Conservation (phyloP, 1,140 invertebrate species). For the Drosophila kurseongensis region DNA sequence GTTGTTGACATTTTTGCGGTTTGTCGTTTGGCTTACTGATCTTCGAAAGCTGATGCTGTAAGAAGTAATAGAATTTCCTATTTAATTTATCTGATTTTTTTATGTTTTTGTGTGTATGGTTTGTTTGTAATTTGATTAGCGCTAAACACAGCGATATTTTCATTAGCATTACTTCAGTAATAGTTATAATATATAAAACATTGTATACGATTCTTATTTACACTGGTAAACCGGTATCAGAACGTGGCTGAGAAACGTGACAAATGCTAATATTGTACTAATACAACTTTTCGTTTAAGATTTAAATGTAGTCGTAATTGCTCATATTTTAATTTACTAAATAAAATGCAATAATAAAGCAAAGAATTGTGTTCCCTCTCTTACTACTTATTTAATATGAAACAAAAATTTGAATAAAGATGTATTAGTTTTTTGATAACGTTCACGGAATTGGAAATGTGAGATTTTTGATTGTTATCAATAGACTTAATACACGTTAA, state of each 20-base stretch:
- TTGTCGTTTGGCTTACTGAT: conserved; percentile 9
- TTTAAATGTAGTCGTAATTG: not conserved
- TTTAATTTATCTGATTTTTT: conserved; percentile 17
- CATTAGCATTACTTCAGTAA: conserved; percentile 25
- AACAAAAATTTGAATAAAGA: too few species aligned
- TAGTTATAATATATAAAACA: conserved; percentile 30
- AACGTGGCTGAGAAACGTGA: conserved; percentile 43
- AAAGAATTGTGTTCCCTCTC: too few species aligned
- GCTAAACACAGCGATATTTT: conserved; percentile 6
- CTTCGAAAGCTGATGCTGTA: conserved; percentile 25
- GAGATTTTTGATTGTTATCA: too few species aligned
- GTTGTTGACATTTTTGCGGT: conserved; percentile 52
- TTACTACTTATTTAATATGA: too few species aligned
- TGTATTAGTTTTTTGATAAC: too few species aligned
- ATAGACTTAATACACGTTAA: too few species aligned
- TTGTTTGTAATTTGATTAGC: conserved; percentile 44
- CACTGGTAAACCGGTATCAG: conserved; percentile 39
- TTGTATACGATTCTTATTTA: conserved; percentile 13
- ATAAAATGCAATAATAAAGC: too few species aligned
- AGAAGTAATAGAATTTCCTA: conserved; percentile 12
- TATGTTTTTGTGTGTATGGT: conserved; percentile 2
- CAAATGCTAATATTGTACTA: conserved; percentile 29
- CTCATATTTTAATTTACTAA: too few species aligned
- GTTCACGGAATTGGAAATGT: too few species aligned
- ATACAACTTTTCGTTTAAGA: not conserved